Percentiles rank a stretch among this genome's conserved stretches.
phyloP scores from a whole-genome alignment of 2,797 vertebrate species.

The Gallirallus australis region DNA sequence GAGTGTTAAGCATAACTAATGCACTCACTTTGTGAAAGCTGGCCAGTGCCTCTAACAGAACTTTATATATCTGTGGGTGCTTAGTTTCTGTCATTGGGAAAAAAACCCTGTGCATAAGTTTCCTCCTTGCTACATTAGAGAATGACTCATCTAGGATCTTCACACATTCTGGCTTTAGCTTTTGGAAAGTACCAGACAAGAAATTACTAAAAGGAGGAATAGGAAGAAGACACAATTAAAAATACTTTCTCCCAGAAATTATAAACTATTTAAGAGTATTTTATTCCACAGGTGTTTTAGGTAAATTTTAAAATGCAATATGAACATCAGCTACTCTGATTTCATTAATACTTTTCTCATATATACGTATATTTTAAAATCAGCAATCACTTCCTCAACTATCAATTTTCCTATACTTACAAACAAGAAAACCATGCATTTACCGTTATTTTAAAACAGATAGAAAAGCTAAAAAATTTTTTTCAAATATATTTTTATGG shows the following conservation, averaged over 20 bases:
- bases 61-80: background rate
- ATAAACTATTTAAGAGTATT: background rate
- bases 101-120: background rate
- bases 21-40: background rate
- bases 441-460: background rate
- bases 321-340: background rate
- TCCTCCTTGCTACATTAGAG: background rate
- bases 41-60: background rate
- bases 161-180: background rate
- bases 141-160: background rate
- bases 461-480: background rate
- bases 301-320: background rate
- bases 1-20: background rate
- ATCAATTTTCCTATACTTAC: background rate
- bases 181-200: background rate
- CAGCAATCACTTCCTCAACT: background rate
- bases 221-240: background rate
- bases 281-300: background rate
- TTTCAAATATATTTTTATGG: background rate
- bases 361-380: background rate
- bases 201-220: background rate
- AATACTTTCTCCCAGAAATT: background rate
- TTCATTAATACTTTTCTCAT: background rate
- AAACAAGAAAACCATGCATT: background rate
- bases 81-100: background rate